Evolutionary conservation across 1,140 invertebrate genomes (phyloP).

Genomic region (Myzus persicae): DNA sequence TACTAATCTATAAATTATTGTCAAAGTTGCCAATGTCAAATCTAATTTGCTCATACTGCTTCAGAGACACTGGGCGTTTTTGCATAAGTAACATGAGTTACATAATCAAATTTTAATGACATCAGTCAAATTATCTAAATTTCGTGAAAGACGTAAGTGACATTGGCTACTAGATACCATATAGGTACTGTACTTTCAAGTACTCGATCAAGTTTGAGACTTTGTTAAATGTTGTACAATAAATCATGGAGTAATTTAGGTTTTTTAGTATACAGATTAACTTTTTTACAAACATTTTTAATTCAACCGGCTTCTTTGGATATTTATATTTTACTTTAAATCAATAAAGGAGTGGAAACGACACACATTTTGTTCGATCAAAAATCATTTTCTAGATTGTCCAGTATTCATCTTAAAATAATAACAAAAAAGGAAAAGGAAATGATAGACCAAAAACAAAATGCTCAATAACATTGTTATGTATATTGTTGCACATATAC

Average conservation of each 20-base stretch:
- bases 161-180: neutral
- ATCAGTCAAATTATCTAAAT: no score
- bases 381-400: neutral
- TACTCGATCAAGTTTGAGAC: no score
- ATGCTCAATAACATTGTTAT: constrained; percentile 56
- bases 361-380: neutral
- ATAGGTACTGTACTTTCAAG: neutral
- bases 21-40: no score
- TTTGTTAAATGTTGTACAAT: no score
- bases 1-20: no score
- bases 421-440: neutral
- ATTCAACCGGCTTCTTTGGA: neutral
- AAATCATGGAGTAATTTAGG: no score
- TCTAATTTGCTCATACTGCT: no score
- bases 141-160: no score
- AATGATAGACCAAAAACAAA: neutral
- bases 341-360: neutral
- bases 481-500: constrained; percentile 55
- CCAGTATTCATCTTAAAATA: neutral
- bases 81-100: no score
- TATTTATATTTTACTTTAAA: neutral
- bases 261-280: no score
- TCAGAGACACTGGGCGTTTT: no score
- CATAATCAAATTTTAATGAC: no score
- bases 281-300: neutral